A percentile compares a stretch with the other conserved stretches of the same genome.
Conservation (phyloP, 2,797 vertebrate genomes). For the Odontamblyopus lacepedii region DNA sequence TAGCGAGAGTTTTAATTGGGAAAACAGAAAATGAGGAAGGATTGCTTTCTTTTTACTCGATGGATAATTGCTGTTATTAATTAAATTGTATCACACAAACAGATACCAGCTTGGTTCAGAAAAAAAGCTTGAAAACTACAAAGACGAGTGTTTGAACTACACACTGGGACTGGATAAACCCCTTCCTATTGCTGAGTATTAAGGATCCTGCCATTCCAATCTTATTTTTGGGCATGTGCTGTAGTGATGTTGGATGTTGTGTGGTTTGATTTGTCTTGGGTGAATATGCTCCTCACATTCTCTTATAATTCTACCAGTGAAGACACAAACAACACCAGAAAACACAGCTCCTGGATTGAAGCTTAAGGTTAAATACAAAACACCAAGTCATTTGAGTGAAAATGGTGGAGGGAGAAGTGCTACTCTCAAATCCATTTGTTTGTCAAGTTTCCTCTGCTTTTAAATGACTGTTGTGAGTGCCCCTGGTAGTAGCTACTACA, state of each 20-base stretch:
- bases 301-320: too few relatives aligned
- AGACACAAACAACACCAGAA: too few relatives aligned
- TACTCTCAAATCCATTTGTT: slow-evolving; percentile 3
- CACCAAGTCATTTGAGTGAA: background rate
- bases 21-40: background rate
- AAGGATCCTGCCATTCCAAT: too few relatives aligned
- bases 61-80: slow-evolving; percentile 34
- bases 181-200: background rate
- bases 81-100: slow-evolving; percentile 11
- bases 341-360: background rate
- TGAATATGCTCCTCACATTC: background rate
- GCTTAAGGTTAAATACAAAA: background rate
- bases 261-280: background rate
- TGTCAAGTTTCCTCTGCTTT: background rate
- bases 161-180: background rate
- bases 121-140: background rate
- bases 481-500: background rate
- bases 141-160: too few relatives aligned
- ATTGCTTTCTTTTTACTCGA: slow-evolving; percentile 1
- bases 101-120: slow-evolving; percentile 14
- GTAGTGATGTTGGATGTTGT: background rate
- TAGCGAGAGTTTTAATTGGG: slow-evolving; percentile 13
- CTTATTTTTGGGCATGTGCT: background rate
- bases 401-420: background rate
- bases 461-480: background rate